Percentiles rank a stretch among this genome's conserved stretches.
Conservation (phyloP, 2,888 invertebrate species). For the Hypomecis atomaria region DNA sequence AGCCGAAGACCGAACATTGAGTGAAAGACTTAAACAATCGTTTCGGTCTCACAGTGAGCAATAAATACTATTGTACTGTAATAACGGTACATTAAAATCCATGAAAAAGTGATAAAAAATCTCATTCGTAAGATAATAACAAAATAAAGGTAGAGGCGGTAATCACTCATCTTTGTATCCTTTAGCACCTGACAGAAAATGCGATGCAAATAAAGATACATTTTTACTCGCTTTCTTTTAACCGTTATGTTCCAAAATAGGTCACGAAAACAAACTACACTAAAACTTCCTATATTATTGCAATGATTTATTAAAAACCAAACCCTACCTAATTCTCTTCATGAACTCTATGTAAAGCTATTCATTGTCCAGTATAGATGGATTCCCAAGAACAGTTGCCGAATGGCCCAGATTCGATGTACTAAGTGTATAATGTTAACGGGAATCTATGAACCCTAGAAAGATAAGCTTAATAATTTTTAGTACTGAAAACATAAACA, state of each 20-base stretch:
- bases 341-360: not conserved
- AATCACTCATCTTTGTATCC: conserved; percentile 1
- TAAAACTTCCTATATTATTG: too few species aligned
- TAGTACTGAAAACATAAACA: too few species aligned
- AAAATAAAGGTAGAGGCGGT: conserved; percentile 1
- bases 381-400: not conserved
- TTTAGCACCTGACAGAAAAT: not conserved
- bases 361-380: not conserved
- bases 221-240: too few species aligned
- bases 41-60: conserved; percentile 12
- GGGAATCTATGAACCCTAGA: too few species aligned
- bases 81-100: conserved; percentile 23
- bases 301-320: too few species aligned
- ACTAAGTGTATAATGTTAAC: not conserved
- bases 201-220: too few species aligned
- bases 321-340: not conserved
- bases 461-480: too few species aligned
- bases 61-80: conserved; percentile 33
- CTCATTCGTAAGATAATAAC: not conserved
- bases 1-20: conserved; percentile 11
- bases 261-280: too few species aligned
- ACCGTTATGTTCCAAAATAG: too few species aligned
- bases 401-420: not conserved
- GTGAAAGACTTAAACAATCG: conserved; percentile 20
- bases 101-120: not conserved